Conservation (phyloP, 2,888 invertebrate species). For the Dione vanillae region DNA sequence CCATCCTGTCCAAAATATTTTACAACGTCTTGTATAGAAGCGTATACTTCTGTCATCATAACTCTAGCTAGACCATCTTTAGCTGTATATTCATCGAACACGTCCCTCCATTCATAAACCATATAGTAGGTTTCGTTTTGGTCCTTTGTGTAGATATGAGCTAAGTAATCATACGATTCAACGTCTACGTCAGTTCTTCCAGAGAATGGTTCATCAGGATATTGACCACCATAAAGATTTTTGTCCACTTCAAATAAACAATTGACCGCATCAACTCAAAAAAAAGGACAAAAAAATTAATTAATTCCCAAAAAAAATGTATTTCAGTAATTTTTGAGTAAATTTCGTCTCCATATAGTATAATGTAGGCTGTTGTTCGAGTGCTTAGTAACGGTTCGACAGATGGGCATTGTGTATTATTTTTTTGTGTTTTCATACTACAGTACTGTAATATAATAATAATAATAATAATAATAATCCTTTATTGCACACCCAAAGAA, state of each 20-base stretch:
- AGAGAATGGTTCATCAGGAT: constrained; percentile 84
- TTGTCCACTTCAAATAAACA: constrained; percentile 85
- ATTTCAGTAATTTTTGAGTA: too few relatives aligned
- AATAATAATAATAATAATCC: too few relatives aligned
- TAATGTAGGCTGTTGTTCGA: too few relatives aligned
- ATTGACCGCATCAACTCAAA: constrained; percentile 91
- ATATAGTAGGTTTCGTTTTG: constrained; percentile 85
- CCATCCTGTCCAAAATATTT: constrained; percentile 86
- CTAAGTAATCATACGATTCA: constrained; percentile 81
- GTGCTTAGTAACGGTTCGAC: too few relatives aligned
- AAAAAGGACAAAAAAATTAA: too few relatives aligned
- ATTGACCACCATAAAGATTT: constrained; percentile 67
- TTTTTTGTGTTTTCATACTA: too few relatives aligned
- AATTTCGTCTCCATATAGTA: too few relatives aligned
- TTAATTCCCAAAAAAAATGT: too few relatives aligned
- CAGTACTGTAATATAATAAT: too few relatives aligned
- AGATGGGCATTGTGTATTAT: too few relatives aligned
- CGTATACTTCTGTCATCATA: constrained; percentile 92
- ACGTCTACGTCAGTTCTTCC: constrained; percentile 71
- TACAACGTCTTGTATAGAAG: constrained; percentile 84
- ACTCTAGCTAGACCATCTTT: constrained; percentile 80
- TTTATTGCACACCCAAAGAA: too few relatives aligned
- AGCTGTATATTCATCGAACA: constrained; percentile 84
- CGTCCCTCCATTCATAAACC: constrained; percentile 86
- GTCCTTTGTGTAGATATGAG: constrained; percentile 87